Evolutionary conservation across 2,888 invertebrate genomes (phyloP).

Genomic region (Cerastis rubricosa): DNA sequence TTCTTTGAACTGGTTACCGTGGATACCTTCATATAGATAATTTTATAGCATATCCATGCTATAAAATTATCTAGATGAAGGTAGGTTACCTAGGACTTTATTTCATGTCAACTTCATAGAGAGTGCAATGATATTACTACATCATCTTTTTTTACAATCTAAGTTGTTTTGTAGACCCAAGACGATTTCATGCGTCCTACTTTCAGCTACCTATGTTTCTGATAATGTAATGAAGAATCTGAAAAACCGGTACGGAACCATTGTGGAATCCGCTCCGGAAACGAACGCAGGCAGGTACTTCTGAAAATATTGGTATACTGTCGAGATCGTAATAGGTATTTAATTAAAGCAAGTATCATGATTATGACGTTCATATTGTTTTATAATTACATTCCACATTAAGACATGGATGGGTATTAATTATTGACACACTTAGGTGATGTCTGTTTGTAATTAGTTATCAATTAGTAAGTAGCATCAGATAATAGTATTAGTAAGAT

Average conservation of each 20-base stretch:
- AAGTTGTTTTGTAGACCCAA: neutral
- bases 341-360: neutral
- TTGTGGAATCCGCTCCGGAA: neutral
- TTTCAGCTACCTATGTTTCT: too few relatives aligned
- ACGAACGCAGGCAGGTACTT: neutral
- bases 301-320: too few relatives aligned
- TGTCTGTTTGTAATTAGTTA: constrained; percentile 3
- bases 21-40: neutral
- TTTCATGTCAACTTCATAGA: neutral
- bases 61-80: too few relatives aligned
- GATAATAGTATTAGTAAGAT: neutral
- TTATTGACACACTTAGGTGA: constrained; percentile 7
- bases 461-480: neutral
- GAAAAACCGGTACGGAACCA: neutral
- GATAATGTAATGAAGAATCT: neutral
- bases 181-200: neutral
- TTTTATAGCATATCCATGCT: too few relatives aligned
- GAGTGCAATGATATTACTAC: neutral
- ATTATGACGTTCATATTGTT: neutral
- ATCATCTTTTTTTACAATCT: neutral
- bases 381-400: neutral
- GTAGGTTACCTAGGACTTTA: too few relatives aligned
- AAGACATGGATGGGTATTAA: neutral
- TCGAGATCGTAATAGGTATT: too few relatives aligned
- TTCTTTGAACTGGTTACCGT: neutral